Base-by-base conservation (phyloP, 2,113 vertebrate genomes). In the Panthera tigris region DNA sequence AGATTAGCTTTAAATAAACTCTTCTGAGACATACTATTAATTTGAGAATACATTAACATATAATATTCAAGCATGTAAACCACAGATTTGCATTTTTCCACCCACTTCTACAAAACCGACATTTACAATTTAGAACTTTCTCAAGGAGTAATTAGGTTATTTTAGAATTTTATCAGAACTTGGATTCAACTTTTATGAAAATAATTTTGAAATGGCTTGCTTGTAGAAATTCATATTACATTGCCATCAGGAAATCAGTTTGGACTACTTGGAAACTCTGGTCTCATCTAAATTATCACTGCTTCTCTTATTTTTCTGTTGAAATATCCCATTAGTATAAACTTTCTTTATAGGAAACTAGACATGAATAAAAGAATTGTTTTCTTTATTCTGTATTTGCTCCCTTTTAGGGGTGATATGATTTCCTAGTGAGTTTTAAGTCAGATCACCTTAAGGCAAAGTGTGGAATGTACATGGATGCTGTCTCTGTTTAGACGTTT, bases 141-240 rank as follows among this genome's bases (percentile, higher is more conserved):
- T 91, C 61, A 82, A 90, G 36, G 5, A 88, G 36, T 66, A 69
- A 94, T 63, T 86, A 81, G 21, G 18, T 92, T 88, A 69, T 78
- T 66, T 78, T 23, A 92, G 31, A 88, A 81, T 57, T 90, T 85
- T 82, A 82, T 9, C 4, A 87, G 68, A 73, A 94, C 21, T 81
- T 79, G 31, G 1, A 79, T 90, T 95, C 50, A 82, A 25, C 25
- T 73, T 68, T n/a, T 79, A 33, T 3, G 23, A 95, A 27, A 21
- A 68, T 18, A 91, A 78, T 76, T 89, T 93, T 95, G 19, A 94
- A 80, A 74, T 94, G 10, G n/a, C 21, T 96, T 73, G 3, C 81
- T 91, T 92, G 10, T 25, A 36, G 11, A 94, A 91, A 79, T 90
- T 90, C 14, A 71, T 93, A 81, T 97, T 80, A 90, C 87, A 94